phyloP scores from a whole-genome alignment of 2,113 vertebrate species.

The Centropristis striata region DNA sequence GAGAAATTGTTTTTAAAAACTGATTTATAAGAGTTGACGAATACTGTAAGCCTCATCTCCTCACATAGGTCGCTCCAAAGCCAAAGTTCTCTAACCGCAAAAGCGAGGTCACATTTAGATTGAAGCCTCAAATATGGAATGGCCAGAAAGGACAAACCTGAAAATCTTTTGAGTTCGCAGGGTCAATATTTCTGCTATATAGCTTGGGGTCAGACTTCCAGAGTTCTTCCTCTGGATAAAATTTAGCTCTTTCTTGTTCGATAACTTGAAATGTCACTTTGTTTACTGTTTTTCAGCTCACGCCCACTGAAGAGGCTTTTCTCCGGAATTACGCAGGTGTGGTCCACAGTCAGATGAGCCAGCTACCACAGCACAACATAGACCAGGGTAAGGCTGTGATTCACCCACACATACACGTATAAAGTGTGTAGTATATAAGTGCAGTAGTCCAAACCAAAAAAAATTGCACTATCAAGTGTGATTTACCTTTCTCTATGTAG shows the following conservation, averaged over 20 bases:
- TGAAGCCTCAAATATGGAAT: too few species aligned
- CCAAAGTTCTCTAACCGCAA: too few species aligned
- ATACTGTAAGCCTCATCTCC: too few species aligned
- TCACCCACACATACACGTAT: background rate
- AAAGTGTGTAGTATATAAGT: too few species aligned
- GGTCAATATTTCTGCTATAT: too few species aligned
- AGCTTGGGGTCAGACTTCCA: too few species aligned
- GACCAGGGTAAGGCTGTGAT: constrained; percentile 91
- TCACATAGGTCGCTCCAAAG: too few species aligned
- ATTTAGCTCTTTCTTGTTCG: background rate
- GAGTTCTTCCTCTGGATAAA: background rate
- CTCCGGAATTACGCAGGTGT: constrained; percentile 95
- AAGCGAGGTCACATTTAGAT: too few species aligned
- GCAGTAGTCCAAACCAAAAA: background rate
- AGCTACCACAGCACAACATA: constrained; percentile 97
- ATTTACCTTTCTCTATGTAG: background rate
- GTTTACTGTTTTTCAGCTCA: constrained; percentile 86
- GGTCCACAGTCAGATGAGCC: constrained; percentile 98
- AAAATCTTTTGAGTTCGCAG: too few species aligned
- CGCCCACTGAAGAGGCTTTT: constrained; percentile 96
- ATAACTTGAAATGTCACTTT: background rate
- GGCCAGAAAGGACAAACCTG: too few species aligned
- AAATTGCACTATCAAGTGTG: background rate
- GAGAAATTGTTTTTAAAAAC: too few species aligned
- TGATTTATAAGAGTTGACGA: too few species aligned